Conservation (phyloP, 2,888 invertebrate genomes). For the Cacoxenus indagator region DNA sequence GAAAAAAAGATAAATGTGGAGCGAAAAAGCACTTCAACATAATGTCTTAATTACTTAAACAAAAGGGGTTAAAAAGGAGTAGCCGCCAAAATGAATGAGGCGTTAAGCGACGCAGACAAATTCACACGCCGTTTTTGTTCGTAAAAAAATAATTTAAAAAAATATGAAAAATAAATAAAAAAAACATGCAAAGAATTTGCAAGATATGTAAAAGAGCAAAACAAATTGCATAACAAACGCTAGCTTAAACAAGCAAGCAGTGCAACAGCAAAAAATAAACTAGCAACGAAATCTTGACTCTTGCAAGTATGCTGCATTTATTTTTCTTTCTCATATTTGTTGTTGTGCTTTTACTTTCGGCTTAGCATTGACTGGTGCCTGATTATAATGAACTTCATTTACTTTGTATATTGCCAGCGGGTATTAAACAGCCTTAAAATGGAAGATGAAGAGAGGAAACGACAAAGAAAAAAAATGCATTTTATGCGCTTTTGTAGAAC, state of each 20-base stretch:
- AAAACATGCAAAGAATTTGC: neutral
- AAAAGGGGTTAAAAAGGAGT: neutral
- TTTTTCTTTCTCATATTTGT: neutral
- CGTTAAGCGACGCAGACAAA: neutral
- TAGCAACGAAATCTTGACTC: neutral
- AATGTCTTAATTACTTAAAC: constrained; percentile 16
- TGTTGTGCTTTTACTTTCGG: neutral
- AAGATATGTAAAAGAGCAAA: neutral
- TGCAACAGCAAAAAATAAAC: neutral
- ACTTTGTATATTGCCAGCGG: constrained; percentile 38
- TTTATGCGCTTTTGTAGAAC: too few relatives aligned
- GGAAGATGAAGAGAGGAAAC: neutral
- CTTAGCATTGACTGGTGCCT: neutral
- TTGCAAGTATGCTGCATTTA: constrained; percentile 2
- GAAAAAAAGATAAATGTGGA: neutral
- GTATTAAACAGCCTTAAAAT: neutral
- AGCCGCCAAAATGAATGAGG: neutral
- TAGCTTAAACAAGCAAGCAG: neutral
- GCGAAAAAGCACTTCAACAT: neutral
- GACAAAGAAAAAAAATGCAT: neutral
- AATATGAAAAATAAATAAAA: neutral
- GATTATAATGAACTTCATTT: constrained; percentile 48
- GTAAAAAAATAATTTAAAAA: neutral
- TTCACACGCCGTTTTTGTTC: neutral
- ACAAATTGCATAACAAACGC: constrained; percentile 3